A percentile compares a stretch with the other conserved stretches of the same genome.
Evolutionary conservation across 2,888 invertebrate species (phyloP).

Genomic region (Drosophila antonietae): DNA sequence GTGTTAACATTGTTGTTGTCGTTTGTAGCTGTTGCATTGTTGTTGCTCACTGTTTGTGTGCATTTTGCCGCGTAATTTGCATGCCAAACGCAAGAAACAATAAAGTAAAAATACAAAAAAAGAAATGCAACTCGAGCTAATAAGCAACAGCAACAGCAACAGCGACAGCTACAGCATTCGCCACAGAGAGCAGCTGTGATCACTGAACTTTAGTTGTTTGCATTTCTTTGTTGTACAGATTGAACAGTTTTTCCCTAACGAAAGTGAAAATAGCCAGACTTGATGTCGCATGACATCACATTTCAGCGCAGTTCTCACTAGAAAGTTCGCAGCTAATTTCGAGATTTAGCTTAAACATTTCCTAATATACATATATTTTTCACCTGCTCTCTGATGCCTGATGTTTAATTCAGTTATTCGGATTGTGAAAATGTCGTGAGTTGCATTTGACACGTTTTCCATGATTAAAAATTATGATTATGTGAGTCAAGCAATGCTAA

Average conservation of each 20-base stretch:
- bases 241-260: constrained; percentile 35
- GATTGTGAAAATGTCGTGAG: constrained; percentile 46
- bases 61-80: constrained; percentile 64
- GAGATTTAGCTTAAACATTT: constrained; percentile 21
- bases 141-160: constrained; percentile 45
- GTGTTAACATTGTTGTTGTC: constrained; percentile 21
- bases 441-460: constrained; percentile 66
- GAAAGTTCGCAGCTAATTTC: constrained; percentile 14
- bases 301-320: constrained; percentile 34
- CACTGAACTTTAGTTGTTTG: constrained; percentile 63
- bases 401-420: constrained; percentile 29
- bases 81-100: constrained; percentile 69
- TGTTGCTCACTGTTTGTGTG: constrained; percentile 20
- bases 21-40: constrained; percentile 21
- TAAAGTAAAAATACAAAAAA: constrained; percentile 59
- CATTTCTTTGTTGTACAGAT: constrained; percentile 3
- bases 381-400: not conserved
- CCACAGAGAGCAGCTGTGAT: constrained; percentile 46
- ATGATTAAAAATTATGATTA: constrained; percentile 71
- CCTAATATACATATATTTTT: constrained; percentile 18
- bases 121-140: constrained; percentile 65
- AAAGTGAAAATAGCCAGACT: constrained; percentile 64
- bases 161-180: constrained; percentile 28
- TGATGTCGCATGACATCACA: constrained; percentile 36
- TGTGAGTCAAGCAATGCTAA: constrained; percentile 63